Evolutionary conservation across 2,797 vertebrate genomes (phyloP).

Genomic region (Anomalospiza imberbis): DNA sequence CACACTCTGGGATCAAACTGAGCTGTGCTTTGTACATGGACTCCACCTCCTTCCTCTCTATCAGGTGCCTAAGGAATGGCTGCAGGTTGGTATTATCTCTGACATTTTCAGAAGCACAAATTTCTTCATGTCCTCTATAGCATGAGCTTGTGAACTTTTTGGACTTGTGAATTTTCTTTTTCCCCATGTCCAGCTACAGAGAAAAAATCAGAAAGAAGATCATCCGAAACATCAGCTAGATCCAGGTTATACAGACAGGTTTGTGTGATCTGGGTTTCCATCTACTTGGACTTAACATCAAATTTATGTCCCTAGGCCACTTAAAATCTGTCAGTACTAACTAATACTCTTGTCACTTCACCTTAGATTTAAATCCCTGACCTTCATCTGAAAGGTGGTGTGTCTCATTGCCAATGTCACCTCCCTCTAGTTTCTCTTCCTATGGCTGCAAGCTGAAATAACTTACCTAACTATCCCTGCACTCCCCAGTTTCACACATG

Average conservation of each 20-base stretch:
- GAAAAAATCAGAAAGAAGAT: not conserved
- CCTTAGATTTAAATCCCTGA: not conserved
- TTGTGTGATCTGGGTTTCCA: not conserved
- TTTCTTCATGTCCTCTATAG: not conserved
- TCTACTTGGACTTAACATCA: not conserved
- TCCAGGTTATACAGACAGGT: not conserved
- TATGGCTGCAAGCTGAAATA: not conserved
- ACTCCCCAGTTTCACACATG: not conserved
- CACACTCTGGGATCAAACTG: not conserved
- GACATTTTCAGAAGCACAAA: not conserved
- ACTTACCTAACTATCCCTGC: not conserved
- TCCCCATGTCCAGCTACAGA: not conserved
- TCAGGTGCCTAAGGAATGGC: not conserved
- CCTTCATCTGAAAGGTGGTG: not conserved
- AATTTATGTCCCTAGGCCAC: not conserved
- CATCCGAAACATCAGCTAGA: not conserved
- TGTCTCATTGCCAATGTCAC: not conserved
- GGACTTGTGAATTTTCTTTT: not conserved
- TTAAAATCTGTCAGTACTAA: conserved; percentile 21
- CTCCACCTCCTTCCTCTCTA: not conserved
- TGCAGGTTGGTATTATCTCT: not conserved
- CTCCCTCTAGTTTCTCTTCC: not conserved
- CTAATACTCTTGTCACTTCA: conserved; percentile 8
- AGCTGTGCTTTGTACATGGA: not conserved
- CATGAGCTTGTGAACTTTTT: not conserved